Evolutionary conservation across 2,113 vertebrate genomes (phyloP).

Genomic region (Electrona antarctica): DNA sequence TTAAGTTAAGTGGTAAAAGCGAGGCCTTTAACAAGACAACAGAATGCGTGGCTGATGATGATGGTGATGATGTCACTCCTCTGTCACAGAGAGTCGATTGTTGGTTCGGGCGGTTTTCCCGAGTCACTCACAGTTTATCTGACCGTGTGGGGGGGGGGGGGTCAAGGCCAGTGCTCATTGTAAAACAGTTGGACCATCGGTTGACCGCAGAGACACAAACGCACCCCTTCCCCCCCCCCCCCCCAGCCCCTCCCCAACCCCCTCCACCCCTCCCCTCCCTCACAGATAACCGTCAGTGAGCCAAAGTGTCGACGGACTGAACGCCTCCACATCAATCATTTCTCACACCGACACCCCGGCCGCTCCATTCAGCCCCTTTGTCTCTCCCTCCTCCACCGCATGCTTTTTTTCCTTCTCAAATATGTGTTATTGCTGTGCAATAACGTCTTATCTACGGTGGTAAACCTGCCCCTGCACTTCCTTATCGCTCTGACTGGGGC

Average conservation of each 20-base stretch:
- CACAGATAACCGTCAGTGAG: conserved; percentile 59
- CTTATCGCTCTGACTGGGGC: conserved; percentile 65
- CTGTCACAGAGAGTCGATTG: conserved; percentile 64
- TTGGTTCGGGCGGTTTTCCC: conserved; percentile 60
- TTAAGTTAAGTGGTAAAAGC: no score
- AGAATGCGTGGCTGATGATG: no score
- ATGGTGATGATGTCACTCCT: no score
- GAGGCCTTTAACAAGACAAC: no score
- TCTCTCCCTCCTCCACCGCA: conserved; percentile 22
- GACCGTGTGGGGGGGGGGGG: conserved; percentile 9
- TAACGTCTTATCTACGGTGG: conserved; percentile 73
- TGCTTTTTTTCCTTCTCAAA: conserved; percentile 28
- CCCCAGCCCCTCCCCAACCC: no score
- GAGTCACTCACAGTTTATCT: conserved; percentile 61
- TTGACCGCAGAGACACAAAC: conserved; percentile 37
- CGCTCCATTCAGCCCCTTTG: conserved; percentile 57
- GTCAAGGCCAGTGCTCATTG: conserved; percentile 68
- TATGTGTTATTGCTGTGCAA: conserved; percentile 71
- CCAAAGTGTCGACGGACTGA: conserved; percentile 30
- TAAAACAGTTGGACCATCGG: conserved; percentile 52
- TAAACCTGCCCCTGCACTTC: conserved; percentile 68
- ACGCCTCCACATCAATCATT: conserved; percentile 61
- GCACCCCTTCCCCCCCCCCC: neutral
- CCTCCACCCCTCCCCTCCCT: conserved; percentile 16
- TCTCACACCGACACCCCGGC: conserved; percentile 13